Percentiles rank a stretch among this genome's conserved stretches.
These are phyloP conservation scores for Parnassius glacialis DNA, from an alignment of 2,888 invertebrate species.

Conservation along the genomic window DNA sequence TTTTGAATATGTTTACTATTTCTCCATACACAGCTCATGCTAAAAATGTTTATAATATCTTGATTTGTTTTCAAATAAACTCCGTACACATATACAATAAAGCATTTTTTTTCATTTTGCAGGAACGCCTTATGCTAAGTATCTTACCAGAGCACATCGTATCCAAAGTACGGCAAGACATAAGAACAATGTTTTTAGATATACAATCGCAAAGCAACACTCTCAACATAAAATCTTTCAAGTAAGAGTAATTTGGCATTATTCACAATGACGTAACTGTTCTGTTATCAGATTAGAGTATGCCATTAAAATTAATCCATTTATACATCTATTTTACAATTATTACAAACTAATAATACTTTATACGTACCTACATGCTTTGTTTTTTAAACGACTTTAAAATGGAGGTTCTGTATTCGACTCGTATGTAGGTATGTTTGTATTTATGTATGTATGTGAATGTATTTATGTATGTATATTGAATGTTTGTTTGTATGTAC, in stretches of 20 bases:
- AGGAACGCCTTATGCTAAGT: conserved; percentile 92
- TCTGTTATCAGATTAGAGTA: conserved; percentile 5
- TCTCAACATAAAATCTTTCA: conserved; percentile 64
- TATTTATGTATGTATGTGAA: too few relatives aligned
- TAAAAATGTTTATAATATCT: too few relatives aligned
- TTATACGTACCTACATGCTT: too few relatives aligned
- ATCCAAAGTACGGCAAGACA: conserved; percentile 80
- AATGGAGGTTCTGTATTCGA: too few relatives aligned
- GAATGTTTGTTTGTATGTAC: too few relatives aligned
- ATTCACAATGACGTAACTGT: background rate
- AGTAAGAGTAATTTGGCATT: conserved; percentile 45
- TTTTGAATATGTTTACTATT: too few relatives aligned
- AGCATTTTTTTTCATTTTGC: conserved; percentile 31
- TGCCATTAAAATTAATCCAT: conserved; percentile 3
- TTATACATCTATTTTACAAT: background rate
- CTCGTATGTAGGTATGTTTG: too few relatives aligned
- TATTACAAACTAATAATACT: too few relatives aligned
- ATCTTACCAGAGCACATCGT: conserved; percentile 94
- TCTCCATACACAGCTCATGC: too few relatives aligned
- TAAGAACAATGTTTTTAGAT: conserved; percentile 78
- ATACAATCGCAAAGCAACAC: conserved; percentile 65
- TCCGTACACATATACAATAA: background rate
- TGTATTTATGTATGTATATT: too few relatives aligned
- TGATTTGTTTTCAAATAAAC: background rate
- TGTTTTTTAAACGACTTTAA: too few relatives aligned